Evolutionary conservation across 1,140 invertebrate genomes (phyloP), one percentile per base, ranked within the genome.

Genomic region (Marisa cornuarietis): DNA sequence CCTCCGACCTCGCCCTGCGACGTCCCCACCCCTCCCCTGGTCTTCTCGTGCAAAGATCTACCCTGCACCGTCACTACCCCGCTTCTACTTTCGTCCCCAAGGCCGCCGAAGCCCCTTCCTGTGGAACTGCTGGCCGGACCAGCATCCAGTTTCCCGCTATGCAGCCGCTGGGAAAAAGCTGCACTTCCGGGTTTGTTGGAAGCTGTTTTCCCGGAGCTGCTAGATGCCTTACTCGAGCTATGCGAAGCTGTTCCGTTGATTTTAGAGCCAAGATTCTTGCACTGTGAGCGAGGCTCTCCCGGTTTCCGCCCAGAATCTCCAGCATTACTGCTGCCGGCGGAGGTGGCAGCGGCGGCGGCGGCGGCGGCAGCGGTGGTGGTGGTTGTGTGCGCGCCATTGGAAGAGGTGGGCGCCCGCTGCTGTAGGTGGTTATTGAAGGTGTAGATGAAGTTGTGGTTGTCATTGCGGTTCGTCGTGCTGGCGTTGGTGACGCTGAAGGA

Each of bases 401-500:
- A 22, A 7, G 4, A 4, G 51, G 20, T 51, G 76, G 18, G 9
- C 49, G 4, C 11, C 10, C 18, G 62, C 58, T 68, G 73, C 71
- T 72, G 73, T 6, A 62, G 31, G 71, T 69, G 13, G 42, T 51
- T 58, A 54, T 62, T 62, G 52, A 71, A n/a, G 71, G 42, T 72
- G 71, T 16, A 58, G 54, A 58, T 58, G 63, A 31, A n/a, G 76
- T 24, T 54, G 74, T 76, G 31, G 74, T 49, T 76, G 74, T 63
- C 61, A 16, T 66, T 68, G 65, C 68, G 65, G 76, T 65, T 68
- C 42, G 63, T 51, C 13, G n/a, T 31, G 65, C 11, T 31, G 65
- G n/a, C 65, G 65, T 22, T 68, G 65, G 52, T 74, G 72, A 75
- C 65, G 62, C 61, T 79, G 76, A 77, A 77, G 49, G 63, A 68